Conservation (phyloP, 2,113 vertebrate species). For the Haplotaxodon microlepis region DNA sequence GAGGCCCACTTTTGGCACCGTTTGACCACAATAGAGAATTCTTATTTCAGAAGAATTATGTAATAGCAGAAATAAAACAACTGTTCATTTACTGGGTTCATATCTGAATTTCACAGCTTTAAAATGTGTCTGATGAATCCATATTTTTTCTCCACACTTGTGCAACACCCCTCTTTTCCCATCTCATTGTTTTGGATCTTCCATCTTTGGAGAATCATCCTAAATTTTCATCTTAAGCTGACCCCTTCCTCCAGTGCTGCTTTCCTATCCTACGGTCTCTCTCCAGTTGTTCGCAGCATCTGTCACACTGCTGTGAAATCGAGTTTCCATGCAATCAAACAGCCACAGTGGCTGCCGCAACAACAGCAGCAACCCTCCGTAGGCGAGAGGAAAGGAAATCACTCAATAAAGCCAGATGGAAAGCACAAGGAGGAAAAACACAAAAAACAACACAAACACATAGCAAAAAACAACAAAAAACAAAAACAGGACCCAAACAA, state of each 20-base stretch:
- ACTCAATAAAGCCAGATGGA: constrained; percentile 57
- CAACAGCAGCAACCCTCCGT: constrained; percentile 1
- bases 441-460: not conserved
- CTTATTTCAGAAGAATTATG: not conserved
- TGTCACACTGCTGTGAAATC: constrained; percentile 59
- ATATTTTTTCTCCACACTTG: not conserved
- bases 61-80: not conserved
- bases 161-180: not conserved
- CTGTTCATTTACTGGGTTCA: not conserved
- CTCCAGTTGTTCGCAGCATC: constrained; percentile 75
- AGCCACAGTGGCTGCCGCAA: not conserved
- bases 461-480: not conserved
- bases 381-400: constrained; percentile 51
- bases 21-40: not conserved
- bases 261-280: not conserved
- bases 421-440: not conserved
- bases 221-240: not conserved
- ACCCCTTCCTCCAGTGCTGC: not conserved
- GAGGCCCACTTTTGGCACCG: not conserved
- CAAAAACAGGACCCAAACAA: constrained; percentile 1
- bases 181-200: not conserved
- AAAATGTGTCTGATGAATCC: not conserved
- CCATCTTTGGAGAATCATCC: not conserved
- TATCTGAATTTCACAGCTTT: not conserved
- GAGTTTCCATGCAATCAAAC: constrained; percentile 69